Evolutionary conservation across 2,113 vertebrate species (phyloP), one percentile per base, ranked within the genome.

Genomic region (Pachypanchax playfairii): DNA sequence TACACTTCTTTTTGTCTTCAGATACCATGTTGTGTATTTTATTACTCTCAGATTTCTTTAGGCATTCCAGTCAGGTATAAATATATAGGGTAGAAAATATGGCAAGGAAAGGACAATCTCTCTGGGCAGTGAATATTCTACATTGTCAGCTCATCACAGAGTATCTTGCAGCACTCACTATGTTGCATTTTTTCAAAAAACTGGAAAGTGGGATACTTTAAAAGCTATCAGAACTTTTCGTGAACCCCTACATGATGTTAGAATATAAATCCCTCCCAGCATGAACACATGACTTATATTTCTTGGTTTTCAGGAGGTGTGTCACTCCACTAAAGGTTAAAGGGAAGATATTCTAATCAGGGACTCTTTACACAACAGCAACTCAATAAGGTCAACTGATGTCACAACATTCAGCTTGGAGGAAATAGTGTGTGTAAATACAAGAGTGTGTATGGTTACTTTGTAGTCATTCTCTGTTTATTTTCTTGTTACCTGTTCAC

Each of bases 291-390:
- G 76, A 84, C n/a, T n/a, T n/a, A n/a, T n/a, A n/a, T n/a, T 82
- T 77, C 70, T 74, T 69, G 48, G 71, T 64, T 73, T 83, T 73
- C 39, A 11, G 50, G 79, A 65, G 75, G 46, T 51, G 47, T 28
- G 25, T 86, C 88, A 87, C 75, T 90, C 80, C 36, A 55, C 53
- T 85, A 89, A 90, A 90, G 87, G 87, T 90, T 88, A 88, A 89
- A 86, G 78, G 78, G 73, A 88, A 87, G 78, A 78, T 90, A 90
- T 90, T 90, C 87, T 87, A 88, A 90, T 89, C 86, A 89, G 89
- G 83, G 67, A 87, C 74, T 87, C 89, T 87, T 89, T 87, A 88
- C 86, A 87, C 86, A 86, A 84, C 75, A 81, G 75, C 71, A 77
- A 68, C 87, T 88, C 87, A 85, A 90, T 88, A 90, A 89, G 89